phyloP scores from a whole-genome alignment of 2,113 vertebrate genomes.

The Nicator chloris region DNA sequence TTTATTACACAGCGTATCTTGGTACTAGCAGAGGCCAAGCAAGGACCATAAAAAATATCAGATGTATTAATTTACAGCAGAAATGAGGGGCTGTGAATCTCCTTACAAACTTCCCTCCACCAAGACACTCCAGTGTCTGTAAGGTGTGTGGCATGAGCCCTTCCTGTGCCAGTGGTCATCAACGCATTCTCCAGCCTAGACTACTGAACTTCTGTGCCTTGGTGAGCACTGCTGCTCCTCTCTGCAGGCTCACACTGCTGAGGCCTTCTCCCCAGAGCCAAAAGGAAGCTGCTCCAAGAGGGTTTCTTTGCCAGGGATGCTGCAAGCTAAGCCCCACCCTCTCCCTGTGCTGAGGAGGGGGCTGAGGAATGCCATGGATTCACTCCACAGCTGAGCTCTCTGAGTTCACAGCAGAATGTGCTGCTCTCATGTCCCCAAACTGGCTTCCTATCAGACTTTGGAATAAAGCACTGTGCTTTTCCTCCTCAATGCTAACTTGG shows the following conservation, averaged over 20 bases:
- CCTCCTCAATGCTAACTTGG: not conserved
- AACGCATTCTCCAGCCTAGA: not conserved
- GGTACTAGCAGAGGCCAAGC: not conserved
- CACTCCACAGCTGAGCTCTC: not conserved
- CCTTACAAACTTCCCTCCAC: not conserved
- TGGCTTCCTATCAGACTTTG: not conserved
- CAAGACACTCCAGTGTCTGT: not conserved
- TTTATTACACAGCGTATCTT: not conserved
- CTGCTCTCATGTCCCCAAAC: conserved; percentile 34
- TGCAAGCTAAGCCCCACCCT: conserved; percentile 19
- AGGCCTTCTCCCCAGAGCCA: not conserved
- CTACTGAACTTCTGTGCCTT: not conserved
- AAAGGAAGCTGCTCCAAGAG: not conserved
- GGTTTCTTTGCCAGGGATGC: not conserved
- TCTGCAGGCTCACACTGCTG: not conserved
- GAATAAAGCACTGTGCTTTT: conserved; percentile 23
- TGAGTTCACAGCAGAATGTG: not conserved
- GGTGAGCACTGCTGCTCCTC: not conserved
- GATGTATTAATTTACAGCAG: not conserved
- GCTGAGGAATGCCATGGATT: conserved; percentile 12
- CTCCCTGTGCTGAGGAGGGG: not conserved
- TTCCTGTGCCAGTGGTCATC: not conserved
- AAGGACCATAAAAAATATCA: not conserved
- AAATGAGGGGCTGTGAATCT: not conserved
- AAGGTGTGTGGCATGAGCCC: not conserved